Percentiles rank a stretch among this genome's conserved stretches.
Evolutionary conservation across 2,113 vertebrate species (phyloP).

Genomic region (Marcusenius ussheri): DNA sequence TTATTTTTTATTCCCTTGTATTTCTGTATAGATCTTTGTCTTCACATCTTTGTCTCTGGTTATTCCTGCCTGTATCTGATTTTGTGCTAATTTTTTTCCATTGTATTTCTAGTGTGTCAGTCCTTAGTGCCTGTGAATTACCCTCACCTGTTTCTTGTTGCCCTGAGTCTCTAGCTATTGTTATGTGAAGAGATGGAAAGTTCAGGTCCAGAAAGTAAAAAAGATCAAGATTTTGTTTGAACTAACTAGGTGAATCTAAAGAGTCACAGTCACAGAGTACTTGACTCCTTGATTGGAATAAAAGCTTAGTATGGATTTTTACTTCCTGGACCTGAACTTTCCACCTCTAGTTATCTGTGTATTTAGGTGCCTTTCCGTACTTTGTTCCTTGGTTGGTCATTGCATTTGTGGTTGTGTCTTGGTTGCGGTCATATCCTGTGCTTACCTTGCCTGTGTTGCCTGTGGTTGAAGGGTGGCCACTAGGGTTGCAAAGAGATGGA

Average conservation of each 20-base stretch:
- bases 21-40: background rate
- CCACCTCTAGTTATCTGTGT: background rate
- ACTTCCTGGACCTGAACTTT: background rate
- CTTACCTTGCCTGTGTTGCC: background rate
- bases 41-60: background rate
- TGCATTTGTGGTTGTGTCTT: background rate
- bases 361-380: background rate
- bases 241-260: background rate
- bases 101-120: background rate
- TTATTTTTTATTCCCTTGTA: background rate
- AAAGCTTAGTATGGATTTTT: background rate
- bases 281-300: background rate
- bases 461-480: background rate
- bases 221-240: background rate
- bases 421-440: background rate
- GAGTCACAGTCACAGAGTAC: background rate
- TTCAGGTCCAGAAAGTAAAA: background rate
- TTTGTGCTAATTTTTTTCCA: background rate
- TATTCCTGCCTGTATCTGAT: background rate
- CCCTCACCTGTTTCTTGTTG: background rate
- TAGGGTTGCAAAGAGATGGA: too few species aligned
- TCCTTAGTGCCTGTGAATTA: background rate
- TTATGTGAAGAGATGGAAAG: background rate
- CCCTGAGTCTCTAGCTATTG: background rate
- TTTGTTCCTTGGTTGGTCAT: background rate